Evolutionary conservation across 2,797 vertebrate genomes (phyloP), one percentile per base, ranked within the genome.

Genomic region (Tragelaphus oryx): DNA sequence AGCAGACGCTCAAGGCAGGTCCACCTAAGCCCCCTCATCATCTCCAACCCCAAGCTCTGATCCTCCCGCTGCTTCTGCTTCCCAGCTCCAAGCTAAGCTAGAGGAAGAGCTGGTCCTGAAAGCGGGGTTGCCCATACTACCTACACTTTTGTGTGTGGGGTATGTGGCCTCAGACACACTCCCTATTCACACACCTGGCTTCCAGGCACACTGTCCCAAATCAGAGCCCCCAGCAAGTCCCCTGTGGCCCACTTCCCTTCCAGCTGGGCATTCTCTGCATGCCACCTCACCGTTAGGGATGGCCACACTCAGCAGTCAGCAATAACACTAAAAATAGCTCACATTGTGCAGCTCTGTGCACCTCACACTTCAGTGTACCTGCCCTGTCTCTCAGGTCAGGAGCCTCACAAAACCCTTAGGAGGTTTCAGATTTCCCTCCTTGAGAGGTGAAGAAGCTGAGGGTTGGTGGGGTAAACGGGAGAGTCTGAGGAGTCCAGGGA

Each of bases 311-410:
- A 1, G 14, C 30, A 13, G 81, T 24, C 20, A 52, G 55, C 48
- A 91, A 1, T 50, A 33, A 65, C 83, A n/a, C 33, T 22, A 41
- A 76, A 68, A 78, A 10, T 37, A 37, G 55, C 48, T 86, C 0
- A 0, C 33, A 10, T 12, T 33, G 48, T 60, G 59, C 0, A 0
- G 11, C 14, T 46, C 46, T 13, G 28, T 3, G 4, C 16, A 1
- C 26, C 50, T 74, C 9, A 9, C 48, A 5, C 86, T 26, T 68
- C 44, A 16, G 24, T 2, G 7, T 79, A 30, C 62, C 18, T 44
- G 30, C 24, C 54, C n/a, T 1, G 18, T n/a, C 54, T 50, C 22
- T 14, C 14, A 3, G 20, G 48, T 14, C 14, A 3, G 20, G 48
- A 65, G 81, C 83, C 26, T 68, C 68, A 16, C 14, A 57, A 33